Evolutionary conservation across 1,140 invertebrate species (phyloP), one percentile per base, ranked within the genome.

Genomic region (Piezodorus guildinii): DNA sequence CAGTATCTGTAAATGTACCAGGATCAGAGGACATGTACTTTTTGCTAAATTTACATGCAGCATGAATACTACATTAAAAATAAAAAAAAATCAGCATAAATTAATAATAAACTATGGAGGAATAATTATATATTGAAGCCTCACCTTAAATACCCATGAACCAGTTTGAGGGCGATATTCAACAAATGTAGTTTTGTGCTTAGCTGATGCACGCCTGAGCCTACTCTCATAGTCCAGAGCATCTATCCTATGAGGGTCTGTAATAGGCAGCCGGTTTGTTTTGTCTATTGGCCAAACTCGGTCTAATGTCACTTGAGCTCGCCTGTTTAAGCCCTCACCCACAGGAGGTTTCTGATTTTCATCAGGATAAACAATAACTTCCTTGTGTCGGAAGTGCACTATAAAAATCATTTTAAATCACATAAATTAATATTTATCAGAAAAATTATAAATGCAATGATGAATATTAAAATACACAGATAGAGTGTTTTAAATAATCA

Each of bases 131-230:
- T 15, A 43, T 16, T 43, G 60, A 19, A 61, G 56, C 21, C 65
- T 71, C 68, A 88, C 87, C 73, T 88, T 86, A 69, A 90, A 92
- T 34, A 88, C 93, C 96, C 96, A 99, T 19, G 92, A 94, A 10
- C 96, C 96, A 45, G 91, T 96, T 72, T 92, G 87, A 0, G 94
- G 89, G 1, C 91, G 79, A 74, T 98, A 99, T 71, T 98, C 95
- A 16, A 96, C 83, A 73, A 99, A 98, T 58, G 84, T 83, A 0
- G 91, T 91, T 60, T 86, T 85, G 69, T 96, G 84, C 71, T 91
- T 93, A 54, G 84, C 81, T 64, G 92, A 94, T 3, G 89, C 86
- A 58, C 84, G 79, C 46, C 91, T 83, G 46, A 99, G 73, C 72
- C 91, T 93, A 15, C 84, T 86, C 70, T 91, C 84, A 77, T 94